These are phyloP conservation scores for Aproaerema taeniolella DNA, from an alignment of 2,888 invertebrate genomes.

Conservation along the genomic window DNA sequence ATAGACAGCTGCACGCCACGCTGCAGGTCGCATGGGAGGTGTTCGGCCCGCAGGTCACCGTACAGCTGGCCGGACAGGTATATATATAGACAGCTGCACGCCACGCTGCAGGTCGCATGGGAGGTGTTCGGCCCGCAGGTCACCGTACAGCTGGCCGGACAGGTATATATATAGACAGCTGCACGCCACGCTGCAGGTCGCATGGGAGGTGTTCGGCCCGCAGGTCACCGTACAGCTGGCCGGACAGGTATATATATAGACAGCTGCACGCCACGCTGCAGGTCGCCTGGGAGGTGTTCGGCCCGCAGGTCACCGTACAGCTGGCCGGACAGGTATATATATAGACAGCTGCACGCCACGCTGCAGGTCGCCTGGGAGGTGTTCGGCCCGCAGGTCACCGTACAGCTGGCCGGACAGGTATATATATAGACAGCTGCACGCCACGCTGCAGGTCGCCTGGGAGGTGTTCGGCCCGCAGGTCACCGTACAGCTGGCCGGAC, in stretches of 20 bases:
- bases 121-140: constrained; percentile 93
- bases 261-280: no score
- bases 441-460: constrained; percentile 92
- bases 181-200: no score
- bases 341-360: no score
- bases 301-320: constrained; percentile 90
- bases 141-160: constrained; percentile 89
- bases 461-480: constrained; percentile 93
- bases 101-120: constrained; percentile 92
- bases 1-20: no score
- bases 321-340: constrained; percentile 89
- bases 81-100: no score
- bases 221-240: constrained; percentile 90
- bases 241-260: no score
- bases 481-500: constrained; percentile 89
- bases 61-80: constrained; percentile 90
- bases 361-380: background rate
- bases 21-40: constrained; percentile 93
- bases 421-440: no score
- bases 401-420: no score
- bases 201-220: constrained; percentile 95
- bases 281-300: constrained; percentile 94
- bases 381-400: no score
- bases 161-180: no score
- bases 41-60: constrained; percentile 91